These are phyloP conservation scores for Brachionus rubens DNA, from an alignment of 1,140 invertebrate species.

Conservation along the genomic window DNA sequence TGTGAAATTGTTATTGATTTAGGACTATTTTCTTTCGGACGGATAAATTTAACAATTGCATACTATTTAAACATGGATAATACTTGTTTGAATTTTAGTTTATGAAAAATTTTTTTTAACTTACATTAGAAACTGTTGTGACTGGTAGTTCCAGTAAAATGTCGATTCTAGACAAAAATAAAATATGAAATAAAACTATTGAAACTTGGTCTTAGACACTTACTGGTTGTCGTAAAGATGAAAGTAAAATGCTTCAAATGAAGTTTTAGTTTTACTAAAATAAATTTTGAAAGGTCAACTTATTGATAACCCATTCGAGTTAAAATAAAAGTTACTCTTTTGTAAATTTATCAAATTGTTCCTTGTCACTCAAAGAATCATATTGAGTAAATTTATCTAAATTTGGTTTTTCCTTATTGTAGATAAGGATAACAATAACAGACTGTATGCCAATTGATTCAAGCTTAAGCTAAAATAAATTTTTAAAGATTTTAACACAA, in stretches of 20 bases:
- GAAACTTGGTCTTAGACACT: neutral
- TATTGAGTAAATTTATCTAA: neutral
- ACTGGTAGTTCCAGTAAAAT: slow-evolving; percentile 18
- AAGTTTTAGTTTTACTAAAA: neutral
- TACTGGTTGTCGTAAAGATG: slow-evolving; percentile 40
- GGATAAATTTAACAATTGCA: slow-evolving; percentile 5
- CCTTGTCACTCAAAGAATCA: slow-evolving; percentile 2
- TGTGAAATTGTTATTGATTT: neutral
- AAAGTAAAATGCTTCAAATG: slow-evolving; percentile 22
- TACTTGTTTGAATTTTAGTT: neutral
- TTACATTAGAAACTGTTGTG: neutral
- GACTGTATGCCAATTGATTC: slow-evolving; percentile 16
- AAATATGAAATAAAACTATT: neutral
- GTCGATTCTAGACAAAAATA: slow-evolving; percentile 7
- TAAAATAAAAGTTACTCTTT: neutral
- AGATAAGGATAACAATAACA: neutral
- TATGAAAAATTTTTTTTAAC: neutral
- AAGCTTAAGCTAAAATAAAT: neutral
- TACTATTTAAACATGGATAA: neutral
- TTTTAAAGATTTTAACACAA: too few relatives aligned
- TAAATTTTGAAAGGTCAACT: neutral
- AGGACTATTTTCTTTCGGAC: neutral
- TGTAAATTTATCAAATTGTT: slow-evolving; percentile 1
- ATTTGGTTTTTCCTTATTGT: slow-evolving; percentile 10
- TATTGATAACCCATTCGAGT: neutral